Base-by-base conservation (phyloP, 2,797 vertebrate species). In the Pseudochirops corinnae region DNA sequence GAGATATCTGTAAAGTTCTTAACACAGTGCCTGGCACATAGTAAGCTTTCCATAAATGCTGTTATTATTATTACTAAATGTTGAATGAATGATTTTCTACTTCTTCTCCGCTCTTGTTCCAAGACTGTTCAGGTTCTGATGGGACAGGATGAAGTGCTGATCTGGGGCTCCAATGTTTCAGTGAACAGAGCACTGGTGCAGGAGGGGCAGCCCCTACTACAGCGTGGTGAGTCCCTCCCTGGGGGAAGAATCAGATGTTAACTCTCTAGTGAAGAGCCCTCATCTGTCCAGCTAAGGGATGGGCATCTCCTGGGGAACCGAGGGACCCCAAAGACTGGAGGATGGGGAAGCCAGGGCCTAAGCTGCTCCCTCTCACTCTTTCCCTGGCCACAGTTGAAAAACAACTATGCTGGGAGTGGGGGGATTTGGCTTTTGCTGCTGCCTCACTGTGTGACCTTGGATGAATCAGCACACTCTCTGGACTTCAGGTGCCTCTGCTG, bases 91-190 rank as follows among this genome's bases (percentile, higher is more conserved):
- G 39, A 26, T 3, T 87, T 24, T 50, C 74, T 46, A 12, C 24
- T 87, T n/a, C 16, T 16, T 18, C n/a, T 46, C 24, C 50, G 18
- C 67, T 26, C 24, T 7, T 87, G 18, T 9, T 62, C 11, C 74
- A 93, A 99, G 99, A 98, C 95, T 50, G 98, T 99, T 92, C 98
- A 93, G 97, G 98, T 99, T 98, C 99, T 99, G 98, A 98, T 99
- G 0, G 99, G 99, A 39, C 97, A 98, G 0, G 99, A 99, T 95
- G 96, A 98, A 26, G 99, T 99, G 90, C 97, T 97, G 93, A 92
- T 99, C 33, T 94, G 62, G 55, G 98, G 98, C 9, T 96, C 92
- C 56, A 99, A 99, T 0, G 24, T 99, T 56, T 99, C 99, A 0
- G 97, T 99, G 94, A 99, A 99, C 0, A 98, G 98, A 1, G 94